Conservation (phyloP, 1,140 invertebrate genomes). For the Sitophilus oryzae region DNA sequence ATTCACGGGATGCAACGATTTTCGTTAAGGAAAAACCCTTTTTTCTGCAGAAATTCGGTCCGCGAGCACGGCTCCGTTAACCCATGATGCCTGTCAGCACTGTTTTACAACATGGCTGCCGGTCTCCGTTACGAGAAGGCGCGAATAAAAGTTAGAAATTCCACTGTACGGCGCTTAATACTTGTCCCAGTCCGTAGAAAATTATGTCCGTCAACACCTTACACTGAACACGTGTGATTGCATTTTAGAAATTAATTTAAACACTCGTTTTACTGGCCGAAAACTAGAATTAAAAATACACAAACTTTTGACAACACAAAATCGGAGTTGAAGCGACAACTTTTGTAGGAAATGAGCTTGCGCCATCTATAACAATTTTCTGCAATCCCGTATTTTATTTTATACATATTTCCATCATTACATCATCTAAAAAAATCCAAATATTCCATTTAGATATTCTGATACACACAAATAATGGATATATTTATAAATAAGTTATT, state of each 20-base stretch:
- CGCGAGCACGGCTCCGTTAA: constrained; percentile 36
- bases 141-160: constrained; percentile 33
- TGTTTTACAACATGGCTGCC: constrained; percentile 45
- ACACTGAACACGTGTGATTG: background rate
- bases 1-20: constrained; percentile 22
- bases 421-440: background rate
- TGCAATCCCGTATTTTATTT: background rate
- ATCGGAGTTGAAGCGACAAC: constrained; percentile 18
- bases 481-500: no score
- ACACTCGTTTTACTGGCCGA: constrained; percentile 15
- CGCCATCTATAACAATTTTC: constrained; percentile 18
- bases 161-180: background rate
- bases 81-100: constrained; percentile 44
- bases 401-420: background rate
- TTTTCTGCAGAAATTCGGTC: constrained; percentile 26
- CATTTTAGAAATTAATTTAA: constrained; percentile 8
- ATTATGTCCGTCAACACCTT: background rate
- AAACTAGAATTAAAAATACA: constrained; percentile 22
- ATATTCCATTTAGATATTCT: no score
- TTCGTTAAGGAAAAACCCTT: constrained; percentile 21
- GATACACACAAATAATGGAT: no score
- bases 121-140: constrained; percentile 40
- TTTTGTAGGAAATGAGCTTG: constrained; percentile 19
- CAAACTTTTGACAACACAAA: constrained; percentile 27
- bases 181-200: background rate